These are phyloP conservation scores for Panagrolaimus sp. DNA, from an alignment of 1,140 invertebrate genomes.

Conservation along the genomic window DNA sequence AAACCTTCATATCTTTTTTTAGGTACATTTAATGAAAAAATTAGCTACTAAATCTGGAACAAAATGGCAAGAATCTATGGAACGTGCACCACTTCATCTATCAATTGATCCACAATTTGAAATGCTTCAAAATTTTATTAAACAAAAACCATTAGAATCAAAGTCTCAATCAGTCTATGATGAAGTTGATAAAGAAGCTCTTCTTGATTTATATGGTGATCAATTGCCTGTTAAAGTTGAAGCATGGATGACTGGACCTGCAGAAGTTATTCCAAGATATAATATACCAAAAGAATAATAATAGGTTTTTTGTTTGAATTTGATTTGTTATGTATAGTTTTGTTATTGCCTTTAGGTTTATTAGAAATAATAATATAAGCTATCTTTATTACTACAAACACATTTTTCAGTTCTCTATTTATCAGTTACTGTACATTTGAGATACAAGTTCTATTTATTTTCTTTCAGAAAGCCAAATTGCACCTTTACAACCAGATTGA, in stretches of 20 bases:
- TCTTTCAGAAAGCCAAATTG: slow-evolving; percentile 86
- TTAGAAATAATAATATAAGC: too few relatives aligned
- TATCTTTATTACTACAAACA: too few relatives aligned
- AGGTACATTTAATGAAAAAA: slow-evolving; percentile 39
- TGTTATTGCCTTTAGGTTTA: too few relatives aligned
- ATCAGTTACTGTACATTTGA: too few relatives aligned
- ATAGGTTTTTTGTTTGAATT: too few relatives aligned
- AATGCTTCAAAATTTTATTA: slow-evolving; percentile 41
- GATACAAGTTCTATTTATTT: slow-evolving; percentile 63
- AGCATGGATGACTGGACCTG: slow-evolving; percentile 35
- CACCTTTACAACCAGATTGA: slow-evolving; percentile 83
- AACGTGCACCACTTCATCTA: slow-evolving; percentile 41
- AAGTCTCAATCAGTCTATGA: slow-evolving; percentile 44
- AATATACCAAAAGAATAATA: background rate
- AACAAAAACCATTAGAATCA: slow-evolving; percentile 27
- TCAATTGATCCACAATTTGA: slow-evolving; percentile 54
- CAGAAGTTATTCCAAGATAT: background rate
- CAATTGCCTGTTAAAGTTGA: slow-evolving; percentile 51
- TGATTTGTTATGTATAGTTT: too few relatives aligned
- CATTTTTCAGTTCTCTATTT: too few relatives aligned
- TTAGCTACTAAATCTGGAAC: slow-evolving; percentile 28
- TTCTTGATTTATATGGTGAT: slow-evolving; percentile 50
- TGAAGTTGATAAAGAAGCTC: slow-evolving; percentile 42
- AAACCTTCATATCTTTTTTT: slow-evolving; percentile 21
- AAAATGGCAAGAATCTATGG: background rate